Evolutionary conservation across 2,888 invertebrate genomes (phyloP), one percentile per base, ranked within the genome.

Genomic region (Tachina grossa): DNA sequence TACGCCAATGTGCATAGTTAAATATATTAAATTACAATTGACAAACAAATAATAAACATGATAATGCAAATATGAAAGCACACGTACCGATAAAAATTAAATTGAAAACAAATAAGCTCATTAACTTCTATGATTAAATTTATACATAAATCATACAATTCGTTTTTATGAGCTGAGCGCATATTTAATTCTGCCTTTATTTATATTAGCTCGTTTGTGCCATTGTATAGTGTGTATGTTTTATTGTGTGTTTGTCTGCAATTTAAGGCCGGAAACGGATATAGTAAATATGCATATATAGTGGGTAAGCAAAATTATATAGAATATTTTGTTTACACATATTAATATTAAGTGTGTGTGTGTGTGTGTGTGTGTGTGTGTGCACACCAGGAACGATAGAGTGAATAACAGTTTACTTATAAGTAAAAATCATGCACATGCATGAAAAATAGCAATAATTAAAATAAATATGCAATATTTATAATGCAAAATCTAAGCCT

Each of bases 241-340:
- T 5, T 31, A 31, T 31, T 31, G 8, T 9, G 9, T 39, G 22
- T 39, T 9, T 9, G 11, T 11, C 47, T 66, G 14, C 3, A 66
- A 14, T 43, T 63, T 31, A 19, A 47, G 1, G 0, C 57, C 75
- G 82, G 79, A 85, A 83, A 76, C 85, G 85, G 85, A 85, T 85
- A 85, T 79, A 72, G 61, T 76, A 83, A 79, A 83, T 74, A 74
- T 68, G 45, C n/a, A 47, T 51, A 16, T 61, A 61, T 47, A 43
- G 16, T 59, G 31, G 51, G 72, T 65, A 80, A 55, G 71, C 47
- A 80, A 5, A 47, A 65, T 55, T 65, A 65, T 71, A 71, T 71
- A 68, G 55, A 39, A 9, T 41, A 43, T 19, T 59, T 57, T 59
- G 59, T 68, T 31, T 59, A 22, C 13, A 14, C 16, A 51, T 31